phyloP scores from a whole-genome alignment of 2,888 invertebrate species.

The Cryptocephalus moraei region DNA sequence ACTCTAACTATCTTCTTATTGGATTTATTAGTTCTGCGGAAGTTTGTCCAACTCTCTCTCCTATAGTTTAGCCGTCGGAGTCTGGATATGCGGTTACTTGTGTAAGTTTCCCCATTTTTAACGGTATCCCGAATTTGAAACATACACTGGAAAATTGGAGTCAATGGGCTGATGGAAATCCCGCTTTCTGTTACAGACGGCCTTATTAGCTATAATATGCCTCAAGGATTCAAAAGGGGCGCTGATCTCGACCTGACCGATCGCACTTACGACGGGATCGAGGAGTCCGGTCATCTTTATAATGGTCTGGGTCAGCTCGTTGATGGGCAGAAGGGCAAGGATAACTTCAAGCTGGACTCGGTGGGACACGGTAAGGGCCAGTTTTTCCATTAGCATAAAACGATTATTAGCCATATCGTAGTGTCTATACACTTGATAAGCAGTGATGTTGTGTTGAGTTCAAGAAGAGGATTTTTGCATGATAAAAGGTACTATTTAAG shows the following conservation, averaged over 20 bases:
- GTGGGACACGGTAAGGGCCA: constrained; percentile 58
- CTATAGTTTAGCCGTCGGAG: constrained; percentile 2
- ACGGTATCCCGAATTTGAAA: no score
- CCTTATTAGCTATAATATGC: constrained; percentile 68
- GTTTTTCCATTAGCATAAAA: neutral
- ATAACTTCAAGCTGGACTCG: constrained; percentile 60
- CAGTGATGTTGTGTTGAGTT: no score
- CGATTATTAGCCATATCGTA: no score
- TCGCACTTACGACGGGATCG: constrained; percentile 66
- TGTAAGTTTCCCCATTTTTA: no score
- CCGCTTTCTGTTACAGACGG: constrained; percentile 48
- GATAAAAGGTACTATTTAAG: no score
- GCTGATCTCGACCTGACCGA: constrained; percentile 69
- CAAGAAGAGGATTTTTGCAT: no score
- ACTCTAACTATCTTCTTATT: constrained; percentile 2
- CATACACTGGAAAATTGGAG: no score
- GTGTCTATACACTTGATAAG: no score
- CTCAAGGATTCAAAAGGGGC: constrained; percentile 60
- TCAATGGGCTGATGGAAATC: no score
- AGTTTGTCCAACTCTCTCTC: constrained; percentile 1
- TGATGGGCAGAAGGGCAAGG: constrained; percentile 64
- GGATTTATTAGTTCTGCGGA: constrained; percentile 1
- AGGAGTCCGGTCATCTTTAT: constrained; percentile 50
- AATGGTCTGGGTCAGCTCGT: constrained; percentile 71
- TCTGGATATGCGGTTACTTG: neutral